Evolutionary conservation across 1,140 invertebrate species (phyloP), one percentile per base, ranked within the genome.

Genomic region (Holotrichia oblita): DNA sequence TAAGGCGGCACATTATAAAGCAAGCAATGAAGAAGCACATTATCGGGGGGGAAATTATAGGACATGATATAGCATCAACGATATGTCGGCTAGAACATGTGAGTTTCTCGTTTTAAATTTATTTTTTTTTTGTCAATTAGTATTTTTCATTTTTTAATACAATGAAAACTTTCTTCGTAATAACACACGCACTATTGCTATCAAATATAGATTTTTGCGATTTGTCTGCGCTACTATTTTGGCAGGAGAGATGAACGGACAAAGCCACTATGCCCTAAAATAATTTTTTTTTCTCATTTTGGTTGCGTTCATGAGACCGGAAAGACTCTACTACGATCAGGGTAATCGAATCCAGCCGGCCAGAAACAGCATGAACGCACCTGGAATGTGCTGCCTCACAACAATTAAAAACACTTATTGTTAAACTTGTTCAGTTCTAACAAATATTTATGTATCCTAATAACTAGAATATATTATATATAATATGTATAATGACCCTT

Each of bases 231-330:
- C 83, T 80, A 82, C 82, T 82, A 83, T 44, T 74, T 34, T 85
- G 85, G 85, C 85, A 85, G 85, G 85, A 86, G 85, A 84, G 81
- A 80, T 84, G 83, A 69, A 85, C 85, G 85, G 85, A 85, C 83
- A 86, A 85, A 85, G 85, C 84, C 81, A 81, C 83, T 83, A 82
- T 81, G 82, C 81, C 80, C 84, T 83, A 69, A 69, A 69, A 69
- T 24, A 27, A 69, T 27, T 69, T 69, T 14, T 22, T 69, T 48
- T 48, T 48, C n/a, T 48, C n/a, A 14, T 48, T 48, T 22, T 69
- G 77, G 74, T 12, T 59, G 80, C 59, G 74, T 79, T 79, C 80
- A 73, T 59, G 80, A 80, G 81, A 83, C 82, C 83, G 55, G 73
- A 59, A 59, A 78, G 41, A 48, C 69, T 7, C 20, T 27, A 17